Evolutionary conservation across 2,797 vertebrate genomes (phyloP).

Genomic region (Arrhamphus sclerolepis): DNA sequence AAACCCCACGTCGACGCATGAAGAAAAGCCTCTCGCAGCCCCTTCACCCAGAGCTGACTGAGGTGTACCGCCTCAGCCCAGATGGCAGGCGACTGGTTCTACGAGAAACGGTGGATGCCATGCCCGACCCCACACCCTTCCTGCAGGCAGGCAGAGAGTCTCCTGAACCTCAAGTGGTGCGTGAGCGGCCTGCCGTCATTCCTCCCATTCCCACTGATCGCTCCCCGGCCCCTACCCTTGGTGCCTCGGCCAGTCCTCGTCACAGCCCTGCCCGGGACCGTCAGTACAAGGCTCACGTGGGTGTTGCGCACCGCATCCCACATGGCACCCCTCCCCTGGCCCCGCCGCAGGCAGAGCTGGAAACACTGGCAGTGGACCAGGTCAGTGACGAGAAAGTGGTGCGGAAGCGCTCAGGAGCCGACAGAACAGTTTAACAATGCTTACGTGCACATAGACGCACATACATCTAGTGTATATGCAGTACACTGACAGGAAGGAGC

Average conservation of each 20-base stretch:
- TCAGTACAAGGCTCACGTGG: conserved; percentile 88
- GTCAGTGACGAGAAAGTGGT: conserved; percentile 88
- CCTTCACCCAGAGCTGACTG: conserved; percentile 93
- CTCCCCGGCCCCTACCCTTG: conserved; percentile 66
- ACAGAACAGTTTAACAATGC: conserved; percentile 93
- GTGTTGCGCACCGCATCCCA: conserved; percentile 93
- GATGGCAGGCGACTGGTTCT: conserved; percentile 90
- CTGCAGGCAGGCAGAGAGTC: conserved; percentile 90
- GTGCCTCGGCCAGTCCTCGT: conserved; percentile 62
- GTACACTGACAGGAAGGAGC: conserved; percentile 51
- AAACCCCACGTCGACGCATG: conserved; percentile 94
- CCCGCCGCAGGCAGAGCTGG: conserved; percentile 81
- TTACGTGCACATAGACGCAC: conserved; percentile 30
- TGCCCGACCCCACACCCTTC: conserved; percentile 97
- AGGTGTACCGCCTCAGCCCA: conserved; percentile 89
- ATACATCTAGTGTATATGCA: conserved; percentile 47
- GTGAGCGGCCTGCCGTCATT: conserved; percentile 90
- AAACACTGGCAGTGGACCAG: conserved; percentile 94
- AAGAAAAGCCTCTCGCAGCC: conserved; percentile 97
- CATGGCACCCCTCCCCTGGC: conserved; percentile 69
- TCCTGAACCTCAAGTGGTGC: conserved; percentile 85
- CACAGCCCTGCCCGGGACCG: conserved; percentile 88
- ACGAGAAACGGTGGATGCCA: conserved; percentile 90
- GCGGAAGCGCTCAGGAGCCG: conserved; percentile 90
- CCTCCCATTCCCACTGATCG: conserved; percentile 90